Evolutionary conservation across 2,797 vertebrate species (phyloP), one percentile per base, ranked within the genome.

Genomic region (Galaxias olidus): DNA sequence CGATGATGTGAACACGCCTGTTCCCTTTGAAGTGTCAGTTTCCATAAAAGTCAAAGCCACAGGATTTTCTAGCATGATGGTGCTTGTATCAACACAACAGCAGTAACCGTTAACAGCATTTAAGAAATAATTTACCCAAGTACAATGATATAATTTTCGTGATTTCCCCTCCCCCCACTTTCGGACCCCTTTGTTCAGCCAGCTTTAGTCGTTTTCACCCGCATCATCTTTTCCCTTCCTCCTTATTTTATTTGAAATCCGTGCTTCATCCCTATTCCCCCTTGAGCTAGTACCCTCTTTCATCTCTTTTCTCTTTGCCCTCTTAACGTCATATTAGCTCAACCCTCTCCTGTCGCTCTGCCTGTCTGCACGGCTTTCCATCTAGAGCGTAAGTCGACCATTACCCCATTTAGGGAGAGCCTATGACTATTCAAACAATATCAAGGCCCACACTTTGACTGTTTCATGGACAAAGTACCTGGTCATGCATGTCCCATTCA

Each of bases 321-420:
- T 46, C 54, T 69, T 61, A 63, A 30, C 10, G 4, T 44, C n/a
- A 7, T 43, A 9, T 58, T 30, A 44, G 9, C 12, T 18, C 11
- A 53, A 53, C n/a, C 17, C 15, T 44, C 55, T 4, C 9, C 30
- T 30, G 30, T 30, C 30, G 30, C 30, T 30, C 41, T 41, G 40
- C 4, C 71, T 69, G 73, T 52, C 59, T 70, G 61, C 64, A 46
- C 66, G 64, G 64, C 59, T 66, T 54, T 76, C 54, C 55, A 54
- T 76, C 75, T n/a, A 65, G 20, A 51, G 30, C 66, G 76, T 64
- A 58, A 73, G 53, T 78, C 75, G 75, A 69, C 72, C 76, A 63
- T 69, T 45, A 17, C 8, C 9, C 75, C 76, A 83, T 81, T 77
- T 79, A 43, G 66, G 76, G 78, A 68, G 84, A 73, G 64, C 79